Evolutionary conservation across 2,888 invertebrate genomes (phyloP).

Genomic region (Eupithecia centaureata): DNA sequence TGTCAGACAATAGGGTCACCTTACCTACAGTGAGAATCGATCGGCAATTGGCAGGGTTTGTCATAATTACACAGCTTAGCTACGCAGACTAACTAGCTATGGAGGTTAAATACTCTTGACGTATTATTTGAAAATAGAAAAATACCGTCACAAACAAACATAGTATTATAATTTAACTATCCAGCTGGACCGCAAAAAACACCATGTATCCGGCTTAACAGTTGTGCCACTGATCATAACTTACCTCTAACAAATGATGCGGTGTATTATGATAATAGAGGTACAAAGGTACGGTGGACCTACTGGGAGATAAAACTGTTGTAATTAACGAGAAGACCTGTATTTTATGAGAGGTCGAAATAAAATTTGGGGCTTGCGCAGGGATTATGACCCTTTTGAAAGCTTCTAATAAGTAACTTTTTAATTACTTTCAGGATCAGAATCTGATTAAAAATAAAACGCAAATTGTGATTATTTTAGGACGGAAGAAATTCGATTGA

Average conservation of each 20-base stretch:
- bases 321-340: slow-evolving; percentile 46
- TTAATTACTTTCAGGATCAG: slow-evolving; percentile 12
- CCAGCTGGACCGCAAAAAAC: background rate
- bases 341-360: slow-evolving; percentile 21
- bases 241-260: slow-evolving; percentile 33
- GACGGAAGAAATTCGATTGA: background rate
- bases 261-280: slow-evolving; percentile 27
- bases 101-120: too few relatives aligned
- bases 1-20: background rate
- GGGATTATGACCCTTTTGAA: slow-evolving; percentile 12
- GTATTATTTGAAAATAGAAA: too few relatives aligned
- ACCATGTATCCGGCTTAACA: slow-evolving; percentile 7
- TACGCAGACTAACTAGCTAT: too few relatives aligned
- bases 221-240: slow-evolving; percentile 24
- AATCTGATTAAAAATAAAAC: slow-evolving; percentile 8
- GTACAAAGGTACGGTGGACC: slow-evolving; percentile 50
- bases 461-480: background rate
- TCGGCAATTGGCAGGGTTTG: too few relatives aligned
- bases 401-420: slow-evolving; percentile 7
- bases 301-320: slow-evolving; percentile 53
- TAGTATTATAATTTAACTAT: too few relatives aligned
- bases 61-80: too few relatives aligned
- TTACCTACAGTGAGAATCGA: background rate
- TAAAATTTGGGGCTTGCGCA: slow-evolving; percentile 9
- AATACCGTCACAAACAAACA: background rate